Percentiles rank a stretch among this genome's conserved stretches.
Conservation (phyloP, 2,888 invertebrate species). For the Eupeodes latifasciatus region DNA sequence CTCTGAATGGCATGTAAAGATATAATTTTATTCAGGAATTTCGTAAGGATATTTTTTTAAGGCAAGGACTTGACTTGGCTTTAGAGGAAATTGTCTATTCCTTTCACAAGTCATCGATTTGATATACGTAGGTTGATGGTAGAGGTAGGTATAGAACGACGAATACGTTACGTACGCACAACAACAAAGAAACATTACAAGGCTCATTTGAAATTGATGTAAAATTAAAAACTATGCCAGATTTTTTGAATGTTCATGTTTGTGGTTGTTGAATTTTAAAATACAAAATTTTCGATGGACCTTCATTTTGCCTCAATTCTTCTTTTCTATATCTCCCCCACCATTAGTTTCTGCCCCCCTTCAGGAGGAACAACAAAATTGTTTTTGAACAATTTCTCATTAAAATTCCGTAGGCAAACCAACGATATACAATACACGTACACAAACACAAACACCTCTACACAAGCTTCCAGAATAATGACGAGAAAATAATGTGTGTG, state of each 20-base stretch:
- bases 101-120: slow-evolving; percentile 15
- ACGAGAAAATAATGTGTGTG: not conserved
- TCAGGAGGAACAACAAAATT: not conserved
- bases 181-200: slow-evolving; percentile 1
- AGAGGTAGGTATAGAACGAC: not conserved
- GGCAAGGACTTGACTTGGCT: too few species aligned
- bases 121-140: not conserved
- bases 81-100: slow-evolving; percentile 10
- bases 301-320: not conserved
- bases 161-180: not conserved
- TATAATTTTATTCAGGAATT: slow-evolving; percentile 15
- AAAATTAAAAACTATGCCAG: slow-evolving; percentile 38
- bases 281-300: not conserved
- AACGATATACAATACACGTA: slow-evolving; percentile 5
- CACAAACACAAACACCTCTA: not conserved
- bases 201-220: slow-evolving; percentile 34
- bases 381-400: slow-evolving; percentile 34
- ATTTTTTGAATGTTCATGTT: slow-evolving; percentile 29
- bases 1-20: not conserved
- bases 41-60: not conserved
- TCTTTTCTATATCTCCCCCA: too few species aligned
- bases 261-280: slow-evolving; percentile 35
- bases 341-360: too few species aligned
- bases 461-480: not conserved
- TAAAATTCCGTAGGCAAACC: slow-evolving; percentile 24